Evolutionary conservation across 2,113 vertebrate species (phyloP).

Genomic region (Zosterops borbonicus): DNA sequence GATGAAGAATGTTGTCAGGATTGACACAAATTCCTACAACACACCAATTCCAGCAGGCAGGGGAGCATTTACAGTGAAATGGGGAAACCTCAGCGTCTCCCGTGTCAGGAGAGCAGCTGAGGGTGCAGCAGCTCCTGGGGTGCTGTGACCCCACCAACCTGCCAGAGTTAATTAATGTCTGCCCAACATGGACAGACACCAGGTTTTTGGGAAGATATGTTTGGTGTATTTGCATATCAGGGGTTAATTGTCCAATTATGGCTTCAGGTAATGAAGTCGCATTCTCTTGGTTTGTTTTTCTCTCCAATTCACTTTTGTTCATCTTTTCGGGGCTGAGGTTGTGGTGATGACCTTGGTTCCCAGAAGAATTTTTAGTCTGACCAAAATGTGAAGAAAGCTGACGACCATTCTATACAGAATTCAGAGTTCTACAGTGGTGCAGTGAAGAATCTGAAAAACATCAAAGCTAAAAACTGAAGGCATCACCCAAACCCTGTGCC

Average conservation of each 20-base stretch:
- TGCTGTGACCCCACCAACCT: accelerated
- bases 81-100: neutral
- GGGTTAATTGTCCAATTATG: neutral
- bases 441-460: accelerated
- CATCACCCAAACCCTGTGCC: accelerated
- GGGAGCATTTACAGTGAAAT: neutral
- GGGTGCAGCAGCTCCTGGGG: neutral
- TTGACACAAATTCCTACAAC: neutral
- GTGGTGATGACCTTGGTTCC: neutral
- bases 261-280: neutral
- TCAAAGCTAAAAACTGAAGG: accelerated
- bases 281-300: too few relatives aligned
- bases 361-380: neutral
- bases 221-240: too few relatives aligned
- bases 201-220: neutral
- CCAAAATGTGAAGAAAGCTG: neutral
- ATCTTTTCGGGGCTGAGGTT: neutral
- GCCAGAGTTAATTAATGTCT: neutral
- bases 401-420: accelerated
- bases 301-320: neutral
- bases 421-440: accelerated
- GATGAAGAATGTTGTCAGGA: neutral
- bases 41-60: neutral
- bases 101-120: neutral
- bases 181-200: neutral